A percentile compares a stretch with the other conserved stretches of the same genome.
Conservation (phyloP, 2,888 invertebrate genomes). For the Sphaerophoria rueppellii region DNA sequence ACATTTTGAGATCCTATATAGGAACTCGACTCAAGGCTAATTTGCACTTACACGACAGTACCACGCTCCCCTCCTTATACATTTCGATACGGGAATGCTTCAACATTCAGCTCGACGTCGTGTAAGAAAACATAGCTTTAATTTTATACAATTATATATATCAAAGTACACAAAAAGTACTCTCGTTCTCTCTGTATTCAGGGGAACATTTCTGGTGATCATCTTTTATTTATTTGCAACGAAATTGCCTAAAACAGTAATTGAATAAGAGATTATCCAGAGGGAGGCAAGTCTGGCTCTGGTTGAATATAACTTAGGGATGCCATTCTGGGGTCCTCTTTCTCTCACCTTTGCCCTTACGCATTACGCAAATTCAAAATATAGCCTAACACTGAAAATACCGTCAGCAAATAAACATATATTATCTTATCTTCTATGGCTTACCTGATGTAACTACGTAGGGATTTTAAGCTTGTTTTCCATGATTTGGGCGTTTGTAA, state of each 20-base stretch:
- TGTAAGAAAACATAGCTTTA: slow-evolving; percentile 31
- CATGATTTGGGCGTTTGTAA: slow-evolving; percentile 54
- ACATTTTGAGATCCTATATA: slow-evolving; percentile 9
- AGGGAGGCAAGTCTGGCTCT: neutral
- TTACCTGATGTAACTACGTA: slow-evolving; percentile 45
- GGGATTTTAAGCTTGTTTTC: slow-evolving; percentile 55
- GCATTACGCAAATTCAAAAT: slow-evolving; percentile 53
- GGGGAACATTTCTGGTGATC: slow-evolving; percentile 44
- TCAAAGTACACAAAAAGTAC: slow-evolving; percentile 30
- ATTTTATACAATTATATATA: slow-evolving; percentile 52
- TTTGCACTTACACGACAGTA: slow-evolving; percentile 36
- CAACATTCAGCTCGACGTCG: neutral
- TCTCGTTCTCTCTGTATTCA: neutral
- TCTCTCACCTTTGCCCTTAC: slow-evolving; percentile 19
- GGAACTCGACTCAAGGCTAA: slow-evolving; percentile 33
- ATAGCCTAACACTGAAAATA: slow-evolving; percentile 35
- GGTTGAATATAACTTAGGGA: slow-evolving; percentile 17
- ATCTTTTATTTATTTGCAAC: slow-evolving; percentile 61
- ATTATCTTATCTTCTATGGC: slow-evolving; percentile 48
- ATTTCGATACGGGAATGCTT: neutral
- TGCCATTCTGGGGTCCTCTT: slow-evolving; percentile 2
- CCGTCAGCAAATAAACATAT: slow-evolving; percentile 63
- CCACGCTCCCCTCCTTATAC: neutral
- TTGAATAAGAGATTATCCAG: slow-evolving; percentile 68
- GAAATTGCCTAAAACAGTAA: slow-evolving; percentile 58